A percentile compares a stretch with the other conserved stretches of the same genome.
Conservation (phyloP, 1,140 invertebrate genomes). For the Drosophila nigrodunni region DNA sequence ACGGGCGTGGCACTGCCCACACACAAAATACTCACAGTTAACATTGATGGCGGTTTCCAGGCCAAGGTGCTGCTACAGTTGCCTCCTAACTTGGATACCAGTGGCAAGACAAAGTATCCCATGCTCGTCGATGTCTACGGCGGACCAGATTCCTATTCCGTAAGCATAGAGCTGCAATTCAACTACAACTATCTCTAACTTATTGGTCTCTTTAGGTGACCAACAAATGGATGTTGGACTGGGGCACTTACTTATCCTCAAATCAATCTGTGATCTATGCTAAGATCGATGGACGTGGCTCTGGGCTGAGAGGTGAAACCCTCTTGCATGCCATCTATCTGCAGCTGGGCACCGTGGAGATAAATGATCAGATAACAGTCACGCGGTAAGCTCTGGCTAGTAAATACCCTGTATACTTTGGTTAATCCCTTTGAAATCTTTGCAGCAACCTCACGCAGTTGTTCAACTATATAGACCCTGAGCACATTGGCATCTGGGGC, state of each 20-base stretch:
- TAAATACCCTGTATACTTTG: no score
- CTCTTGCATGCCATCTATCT: conserved; percentile 93
- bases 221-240: conserved; percentile 90
- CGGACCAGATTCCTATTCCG: conserved; percentile 94
- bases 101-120: conserved; percentile 90
- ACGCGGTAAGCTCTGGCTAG: conserved; percentile 83
- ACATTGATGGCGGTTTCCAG: conserved; percentile 73
- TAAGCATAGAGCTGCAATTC: conserved; percentile 79
- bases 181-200: background rate
- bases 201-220: conserved; percentile 53
- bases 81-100: conserved; percentile 90
- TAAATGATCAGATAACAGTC: conserved; percentile 91
- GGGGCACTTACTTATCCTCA: conserved; percentile 93
- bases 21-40: conserved; percentile 65
- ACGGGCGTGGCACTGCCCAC: conserved; percentile 64
- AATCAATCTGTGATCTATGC: conserved; percentile 94
- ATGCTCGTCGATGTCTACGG: conserved; percentile 95
- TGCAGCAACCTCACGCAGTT: conserved; percentile 87
- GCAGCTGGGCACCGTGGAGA: conserved; percentile 93
- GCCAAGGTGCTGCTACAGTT: conserved; percentile 87
- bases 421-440: background rate
- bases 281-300: conserved; percentile 95
- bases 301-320: conserved; percentile 93
- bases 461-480: conserved; percentile 89
- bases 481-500: conserved; percentile 92